Evolutionary conservation across 2,113 vertebrate genomes (phyloP), one percentile per base, ranked within the genome.

Genomic region (Osmerus mordax): DNA sequence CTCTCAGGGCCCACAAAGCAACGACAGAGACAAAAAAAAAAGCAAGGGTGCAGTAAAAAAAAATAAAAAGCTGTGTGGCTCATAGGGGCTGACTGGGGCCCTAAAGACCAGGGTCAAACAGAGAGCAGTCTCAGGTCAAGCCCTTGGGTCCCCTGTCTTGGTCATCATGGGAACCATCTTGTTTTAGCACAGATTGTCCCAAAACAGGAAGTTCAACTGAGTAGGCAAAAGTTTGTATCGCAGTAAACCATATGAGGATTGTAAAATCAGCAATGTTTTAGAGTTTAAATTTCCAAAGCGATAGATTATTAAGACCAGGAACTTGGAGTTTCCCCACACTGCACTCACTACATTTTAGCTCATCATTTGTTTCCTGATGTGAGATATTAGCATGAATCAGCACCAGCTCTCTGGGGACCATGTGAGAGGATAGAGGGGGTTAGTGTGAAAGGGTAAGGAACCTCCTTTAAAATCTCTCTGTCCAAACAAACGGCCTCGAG

Each of bases 41-140:
- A 78, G 80, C 61, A 18, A 78, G 74, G 72, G 78, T 3, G 29
- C 77, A 56, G 65, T 87, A 87, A 90, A 87, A 86, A 74, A 90
- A 86, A 74, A 36, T 52, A 70, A 73, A 78, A 79, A 80, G 73
- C 56, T 82, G 87, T 73, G 81, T 76, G 81, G 78, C 75, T 84
- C 70, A 79, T 41, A 60, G 66, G 78, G 80, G 74, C 74, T 81
- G 84, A 85, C 72, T 70, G 84, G 79, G 15, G 47, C 79, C 76
- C 67, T 81, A 81, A 84, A 84, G 74, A 28, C 29, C 62, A 74
- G 86, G 82, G 83, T 88, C 82, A 84, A 69, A 61, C 68, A 81
- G 72, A 77, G 83, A 84, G 80, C 81, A 86, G 74, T 59, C 58
- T 67, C 70, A 74, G 83, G 77, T 82, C 69, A 53, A 74, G 55